These are phyloP conservation scores for Drosophila putrida DNA, from an alignment of 2,888 invertebrate species.

Conservation along the genomic window DNA sequence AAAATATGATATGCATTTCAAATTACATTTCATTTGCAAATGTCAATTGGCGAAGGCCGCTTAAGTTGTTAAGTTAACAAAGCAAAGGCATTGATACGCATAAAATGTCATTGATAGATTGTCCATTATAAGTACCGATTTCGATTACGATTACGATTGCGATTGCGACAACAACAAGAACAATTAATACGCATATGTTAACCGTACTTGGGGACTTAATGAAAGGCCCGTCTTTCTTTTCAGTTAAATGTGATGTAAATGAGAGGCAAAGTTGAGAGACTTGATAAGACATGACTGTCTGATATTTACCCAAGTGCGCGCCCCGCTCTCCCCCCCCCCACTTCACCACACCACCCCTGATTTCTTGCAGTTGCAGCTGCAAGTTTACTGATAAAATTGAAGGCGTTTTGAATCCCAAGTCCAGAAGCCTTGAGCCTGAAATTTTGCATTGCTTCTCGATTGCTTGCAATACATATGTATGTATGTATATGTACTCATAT, in stretches of 20 bases:
- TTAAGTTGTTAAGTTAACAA: slow-evolving; percentile 57
- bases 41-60: slow-evolving; percentile 57
- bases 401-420: slow-evolving; percentile 10
- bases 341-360: neutral
- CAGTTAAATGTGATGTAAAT: slow-evolving; percentile 57
- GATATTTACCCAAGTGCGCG: slow-evolving; percentile 62
- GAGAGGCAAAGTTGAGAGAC: slow-evolving; percentile 67
- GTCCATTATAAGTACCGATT: slow-evolving; percentile 45
- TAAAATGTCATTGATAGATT: slow-evolving; percentile 59
- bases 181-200: slow-evolving; percentile 21
- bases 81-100: slow-evolving; percentile 62
- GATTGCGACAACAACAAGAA: slow-evolving; percentile 6
- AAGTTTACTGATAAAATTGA: slow-evolving; percentile 45
- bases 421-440: slow-evolving; percentile 76
- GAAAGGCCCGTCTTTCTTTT: slow-evolving; percentile 69
- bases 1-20: slow-evolving; percentile 47
- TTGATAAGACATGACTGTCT: slow-evolving; percentile 57
- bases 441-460: slow-evolving; percentile 26
- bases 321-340: neutral
- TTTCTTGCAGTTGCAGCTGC: slow-evolving; percentile 57
- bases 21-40: slow-evolving; percentile 61
- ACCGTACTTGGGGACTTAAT: slow-evolving; percentile 39
- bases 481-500: neutral
- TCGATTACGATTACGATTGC: slow-evolving; percentile 11
- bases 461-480: slow-evolving; percentile 12